These are phyloP conservation scores for Irena cyanogastra DNA, from an alignment of 2,113 vertebrate species.

Conservation along the genomic window DNA sequence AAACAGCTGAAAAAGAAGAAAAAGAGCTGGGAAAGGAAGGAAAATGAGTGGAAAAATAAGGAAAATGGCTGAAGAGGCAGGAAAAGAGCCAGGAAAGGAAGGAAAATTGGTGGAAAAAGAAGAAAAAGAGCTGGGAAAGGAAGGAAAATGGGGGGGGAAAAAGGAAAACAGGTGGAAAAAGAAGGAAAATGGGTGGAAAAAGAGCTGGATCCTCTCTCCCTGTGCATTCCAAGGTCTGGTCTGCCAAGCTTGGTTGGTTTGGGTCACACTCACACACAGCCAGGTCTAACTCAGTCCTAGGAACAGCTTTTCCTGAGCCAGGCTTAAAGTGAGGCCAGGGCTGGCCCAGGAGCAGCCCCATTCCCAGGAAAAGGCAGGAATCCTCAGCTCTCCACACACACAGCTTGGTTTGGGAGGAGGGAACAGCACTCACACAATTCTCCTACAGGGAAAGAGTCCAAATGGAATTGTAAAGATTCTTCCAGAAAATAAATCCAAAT, in stretches of 20 bases:
- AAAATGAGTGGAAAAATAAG: not conserved
- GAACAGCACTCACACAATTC: not conserved
- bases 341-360: not conserved
- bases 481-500: not conserved
- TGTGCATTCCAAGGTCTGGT: not conserved
- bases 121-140: too few relatives aligned
- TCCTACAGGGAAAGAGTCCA: not conserved
- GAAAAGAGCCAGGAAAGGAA: not conserved
- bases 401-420: not conserved
- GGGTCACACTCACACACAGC: not conserved
- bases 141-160: not conserved
- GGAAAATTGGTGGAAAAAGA: too few relatives aligned
- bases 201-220: not conserved
- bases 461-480: not conserved
- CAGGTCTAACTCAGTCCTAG: not conserved
- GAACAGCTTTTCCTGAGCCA: not conserved
- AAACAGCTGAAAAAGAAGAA: not conserved
- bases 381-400: not conserved
- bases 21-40: not conserved
- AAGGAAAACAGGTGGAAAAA: too few relatives aligned
- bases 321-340: not conserved
- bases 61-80: accelerated
- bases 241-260: slow-evolving; percentile 25
- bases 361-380: not conserved
- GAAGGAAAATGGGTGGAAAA: not conserved